Percentiles rank a stretch among this genome's conserved stretches.
Evolutionary conservation across 2,888 invertebrate species (phyloP).

Genomic region (Tanypteryx hageni): DNA sequence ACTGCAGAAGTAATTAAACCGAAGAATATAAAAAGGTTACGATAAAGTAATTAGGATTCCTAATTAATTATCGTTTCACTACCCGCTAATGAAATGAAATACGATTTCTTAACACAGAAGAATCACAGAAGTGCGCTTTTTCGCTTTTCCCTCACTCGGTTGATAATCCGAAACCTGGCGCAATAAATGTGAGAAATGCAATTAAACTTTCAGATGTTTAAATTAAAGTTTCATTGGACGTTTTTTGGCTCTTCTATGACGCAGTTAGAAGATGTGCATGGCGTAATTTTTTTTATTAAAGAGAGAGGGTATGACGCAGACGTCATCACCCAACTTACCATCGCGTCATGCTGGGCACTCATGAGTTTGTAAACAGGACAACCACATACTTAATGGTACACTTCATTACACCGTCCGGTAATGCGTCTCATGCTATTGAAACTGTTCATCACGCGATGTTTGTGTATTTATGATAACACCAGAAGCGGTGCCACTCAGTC

Average conservation of each 20-base stretch:
- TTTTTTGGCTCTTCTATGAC: not conserved
- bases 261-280: not conserved
- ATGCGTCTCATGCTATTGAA: not conserved
- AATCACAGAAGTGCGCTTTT: not conserved
- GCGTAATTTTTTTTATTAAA: not conserved
- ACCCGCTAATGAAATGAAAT: conserved; percentile 11
- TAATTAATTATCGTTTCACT: conserved; percentile 1
- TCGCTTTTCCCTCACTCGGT: too few relatives aligned
- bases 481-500: not conserved
- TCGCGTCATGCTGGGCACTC: not conserved
- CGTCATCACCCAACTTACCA: not conserved
- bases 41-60: not conserved
- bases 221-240: not conserved
- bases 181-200: not conserved
- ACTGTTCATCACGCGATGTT: not conserved
- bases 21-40: not conserved
- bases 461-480: not conserved
- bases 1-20: too few relatives aligned
- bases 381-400: not conserved
- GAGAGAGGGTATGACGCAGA: not conserved
- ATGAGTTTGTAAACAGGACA: not conserved
- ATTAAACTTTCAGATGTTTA: not conserved
- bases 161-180: not conserved
- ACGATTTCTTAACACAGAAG: not conserved
- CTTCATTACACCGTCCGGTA: not conserved